phyloP scores from a whole-genome alignment of 30 jellyfish, hydroid and myxozoan species.

The Turritopsis dohrnii region DNA sequence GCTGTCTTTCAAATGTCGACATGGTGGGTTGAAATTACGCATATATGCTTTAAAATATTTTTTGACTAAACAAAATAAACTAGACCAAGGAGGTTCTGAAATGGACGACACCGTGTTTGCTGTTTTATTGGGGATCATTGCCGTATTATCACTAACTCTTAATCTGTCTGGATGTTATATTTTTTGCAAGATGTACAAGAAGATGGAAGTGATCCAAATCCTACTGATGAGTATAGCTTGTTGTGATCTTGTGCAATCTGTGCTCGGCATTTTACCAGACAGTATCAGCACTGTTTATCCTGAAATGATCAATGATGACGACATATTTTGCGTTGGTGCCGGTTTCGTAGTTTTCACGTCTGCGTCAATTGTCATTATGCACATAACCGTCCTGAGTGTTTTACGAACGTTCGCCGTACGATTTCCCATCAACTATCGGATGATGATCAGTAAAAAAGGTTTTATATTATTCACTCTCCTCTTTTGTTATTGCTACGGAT shows the following conservation, averaged over 20 bases:
- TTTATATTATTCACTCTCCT: background rate
- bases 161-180: constrained; percentile 7
- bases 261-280: background rate
- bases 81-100: background rate
- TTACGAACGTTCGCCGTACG: background rate
- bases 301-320: background rate
- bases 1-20: background rate
- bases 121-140: background rate
- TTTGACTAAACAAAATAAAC: no score
- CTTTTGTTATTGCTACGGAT: constrained; percentile 9
- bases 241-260: background rate
- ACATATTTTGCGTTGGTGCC: background rate
- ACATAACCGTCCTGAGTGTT: background rate
- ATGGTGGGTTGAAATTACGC: background rate
- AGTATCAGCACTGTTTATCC: background rate
- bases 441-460: background rate
- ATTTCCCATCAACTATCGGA: constrained; percentile 4
- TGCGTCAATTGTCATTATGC: constrained; percentile 1
- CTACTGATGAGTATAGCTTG: background rate
- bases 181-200: background rate
- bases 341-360: background rate
- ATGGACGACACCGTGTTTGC: background rate
- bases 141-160: background rate
- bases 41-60: no score
- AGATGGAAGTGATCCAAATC: background rate